Base-by-base conservation (phyloP, 2,888 invertebrate genomes). In the Epinotia nisella region DNA sequence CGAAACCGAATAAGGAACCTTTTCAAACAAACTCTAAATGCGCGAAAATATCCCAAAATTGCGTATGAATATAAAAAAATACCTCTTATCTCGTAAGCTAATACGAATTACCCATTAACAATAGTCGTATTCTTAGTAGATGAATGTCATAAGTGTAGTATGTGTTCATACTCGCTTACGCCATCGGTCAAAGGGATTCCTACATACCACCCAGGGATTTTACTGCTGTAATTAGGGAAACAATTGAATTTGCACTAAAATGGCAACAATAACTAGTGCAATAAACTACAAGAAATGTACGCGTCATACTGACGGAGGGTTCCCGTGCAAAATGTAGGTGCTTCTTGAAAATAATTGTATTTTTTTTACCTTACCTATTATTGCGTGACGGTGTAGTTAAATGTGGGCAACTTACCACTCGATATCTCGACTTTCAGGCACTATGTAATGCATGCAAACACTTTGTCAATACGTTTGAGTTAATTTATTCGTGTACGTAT, bases 201-300 rank as follows among this genome's bases (percentile, higher is more conserved):
- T 21, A 13, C n/a, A n/a, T 39, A 24, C 71, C 71, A 71, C 71
- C 71, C 71, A 71, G 41, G 51, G 11, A 39, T 55, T 77, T 77
- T 80, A 80, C 79, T 75, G 75, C 74, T 39, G 79, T 78, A 72
- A 79, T 81, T 80, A 81, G 81, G 80, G 80, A 83, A 86, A 83
- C 83, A 81, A 24, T 41, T 39, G 24, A 58, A 84, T 85, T 84
- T 85, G 81, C 83, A 82, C 83, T 83, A 83, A 86, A 87, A 85
- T 82, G 80, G 66, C 74, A 55, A 72, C 75, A 80, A 83, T 82
- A 81, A 84, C 81, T 79, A 82, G 82, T 82, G 65, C 24, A 51
- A 60, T 73, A 70, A 75, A 71, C 74, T 78, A 76, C 68, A 49
- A n/a, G 49, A 49, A 49, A 49, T 49, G 49, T 49, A n/a, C 49